These are phyloP conservation scores for Diabrotica undecimpunctata DNA, from an alignment of 1,140 invertebrate species.

Conservation along the genomic window DNA sequence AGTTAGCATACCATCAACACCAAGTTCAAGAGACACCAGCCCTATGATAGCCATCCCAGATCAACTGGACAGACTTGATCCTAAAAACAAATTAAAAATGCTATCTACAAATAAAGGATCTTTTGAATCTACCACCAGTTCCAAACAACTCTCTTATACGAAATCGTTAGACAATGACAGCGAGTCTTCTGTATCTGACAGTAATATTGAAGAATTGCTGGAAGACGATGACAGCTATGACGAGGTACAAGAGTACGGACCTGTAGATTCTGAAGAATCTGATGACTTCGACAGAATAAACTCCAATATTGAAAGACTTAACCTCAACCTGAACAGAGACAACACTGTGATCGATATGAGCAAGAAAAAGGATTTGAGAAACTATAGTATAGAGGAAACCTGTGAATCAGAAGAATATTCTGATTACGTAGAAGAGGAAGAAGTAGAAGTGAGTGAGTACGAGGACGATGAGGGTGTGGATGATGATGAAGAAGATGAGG, in stretches of 20 bases:
- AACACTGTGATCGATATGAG: not conserved
- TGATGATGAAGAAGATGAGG: slow-evolving; percentile 34
- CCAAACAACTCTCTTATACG: slow-evolving; percentile 45
- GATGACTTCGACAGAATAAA: slow-evolving; percentile 34
- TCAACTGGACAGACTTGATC: not conserved
- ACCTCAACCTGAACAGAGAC: not conserved
- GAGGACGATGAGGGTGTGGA: slow-evolving; percentile 38
- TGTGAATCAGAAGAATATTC: slow-evolving; percentile 39
- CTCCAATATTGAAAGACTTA: slow-evolving; percentile 3
- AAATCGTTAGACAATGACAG: slow-evolving; percentile 50
- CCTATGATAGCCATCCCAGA: no score
- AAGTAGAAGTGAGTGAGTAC: slow-evolving; percentile 34
- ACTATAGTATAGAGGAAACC: slow-evolving; percentile 39
- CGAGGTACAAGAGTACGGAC: slow-evolving; percentile 44
- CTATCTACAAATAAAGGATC: slow-evolving; percentile 36
- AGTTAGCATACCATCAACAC: not conserved
- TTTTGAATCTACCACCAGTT: slow-evolving; percentile 44
- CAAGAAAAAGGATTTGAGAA: slow-evolving; percentile 10
- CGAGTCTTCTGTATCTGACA: slow-evolving; percentile 48
- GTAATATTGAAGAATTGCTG: slow-evolving; percentile 46
- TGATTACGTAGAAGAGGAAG: slow-evolving; percentile 29
- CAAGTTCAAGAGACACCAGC: not conserved
- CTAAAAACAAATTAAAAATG: slow-evolving; percentile 24
- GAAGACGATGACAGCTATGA: slow-evolving; percentile 48
- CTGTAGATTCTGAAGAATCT: slow-evolving; percentile 34